Evolutionary conservation across 2,113 vertebrate species (phyloP).

Genomic region (Anolis sagrei): DNA sequence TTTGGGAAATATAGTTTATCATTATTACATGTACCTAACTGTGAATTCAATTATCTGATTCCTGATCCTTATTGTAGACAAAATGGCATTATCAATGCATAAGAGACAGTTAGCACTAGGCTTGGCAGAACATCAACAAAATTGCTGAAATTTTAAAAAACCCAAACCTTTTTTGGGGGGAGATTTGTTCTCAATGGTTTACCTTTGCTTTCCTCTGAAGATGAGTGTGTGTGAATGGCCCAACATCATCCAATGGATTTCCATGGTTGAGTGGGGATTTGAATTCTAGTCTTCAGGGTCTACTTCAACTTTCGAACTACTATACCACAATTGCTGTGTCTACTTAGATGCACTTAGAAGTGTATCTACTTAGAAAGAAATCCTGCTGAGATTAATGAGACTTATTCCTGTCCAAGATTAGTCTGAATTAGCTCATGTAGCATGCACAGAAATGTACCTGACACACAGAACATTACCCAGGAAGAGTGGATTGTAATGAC

Average conservation of each 20-base stretch:
- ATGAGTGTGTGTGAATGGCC: too few relatives aligned
- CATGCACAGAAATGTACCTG: neutral
- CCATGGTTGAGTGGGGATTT: too few relatives aligned
- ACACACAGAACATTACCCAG: conserved; percentile 1
- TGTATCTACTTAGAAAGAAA: neutral
- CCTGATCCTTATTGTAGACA: neutral
- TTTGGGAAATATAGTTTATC: neutral
- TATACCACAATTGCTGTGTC: too few relatives aligned
- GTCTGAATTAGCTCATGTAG: neutral
- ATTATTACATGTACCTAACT: neutral
- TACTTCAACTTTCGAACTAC: too few relatives aligned
- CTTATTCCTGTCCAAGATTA: neutral
- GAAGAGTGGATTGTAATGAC: neutral
- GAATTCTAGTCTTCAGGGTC: too few relatives aligned
- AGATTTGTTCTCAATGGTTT: too few relatives aligned
- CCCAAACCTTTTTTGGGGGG: neutral
- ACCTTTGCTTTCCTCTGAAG: too few relatives aligned
- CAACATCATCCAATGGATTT: too few relatives aligned
- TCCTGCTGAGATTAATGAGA: neutral
- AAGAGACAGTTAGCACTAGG: neutral
- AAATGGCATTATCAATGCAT: neutral
- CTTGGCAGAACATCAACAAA: neutral
- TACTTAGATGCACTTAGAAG: neutral
- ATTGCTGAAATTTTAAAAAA: neutral
- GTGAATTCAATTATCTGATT: neutral